Evolutionary conservation across 2,888 invertebrate genomes (phyloP), one percentile per base, ranked within the genome.

Genomic region (Chouioia cunea): DNA sequence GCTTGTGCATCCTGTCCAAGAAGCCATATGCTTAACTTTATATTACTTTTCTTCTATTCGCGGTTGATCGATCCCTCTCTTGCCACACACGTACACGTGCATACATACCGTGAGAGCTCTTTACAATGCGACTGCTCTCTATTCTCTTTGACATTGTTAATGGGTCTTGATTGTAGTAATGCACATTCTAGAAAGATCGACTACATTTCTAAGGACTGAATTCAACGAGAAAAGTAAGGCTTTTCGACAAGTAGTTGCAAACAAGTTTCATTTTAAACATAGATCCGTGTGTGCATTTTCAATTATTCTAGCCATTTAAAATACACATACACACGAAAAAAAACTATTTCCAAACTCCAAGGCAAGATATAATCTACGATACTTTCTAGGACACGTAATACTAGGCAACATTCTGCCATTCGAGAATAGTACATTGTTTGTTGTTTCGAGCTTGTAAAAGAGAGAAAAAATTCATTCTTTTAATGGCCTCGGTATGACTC

Each of bases 1-100:
- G 27, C 6, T 27, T 36, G 54, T 65, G 67, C 66, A 72, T 71
- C 67, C 72, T 71, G 72, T 60, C 69, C 73, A 70, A 73, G 75
- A 77, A 72, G 74, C 58, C 58, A 48, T 65, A 62, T 65, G 70
- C 50, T 68, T 59, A 36, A 10, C 36, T 36, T 36, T 36, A 58
- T 36, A 22, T 53, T 23, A 50, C 56, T 63, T 68, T 60, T 60
- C 60, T 70, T 69, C 57, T 66, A 64, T 57, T 22, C 22, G 62
- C 44, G 12, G 36, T 22, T 46, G 72, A 53, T 59, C 59, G 71
- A 67, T 47, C 36, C 10, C 50, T 56, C 60, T 10, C 16, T 47
- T 20, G 53, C 56, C 63, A 27, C 47, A n/a, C n/a, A n/a, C n/a
- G n/a, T n/a, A n/a, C n/a, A n/a, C n/a, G n/a, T n/a, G n/a, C n/a